Evolutionary conservation across 2,113 vertebrate species (phyloP).

Genomic region (Hemibagrus wyckioides): DNA sequence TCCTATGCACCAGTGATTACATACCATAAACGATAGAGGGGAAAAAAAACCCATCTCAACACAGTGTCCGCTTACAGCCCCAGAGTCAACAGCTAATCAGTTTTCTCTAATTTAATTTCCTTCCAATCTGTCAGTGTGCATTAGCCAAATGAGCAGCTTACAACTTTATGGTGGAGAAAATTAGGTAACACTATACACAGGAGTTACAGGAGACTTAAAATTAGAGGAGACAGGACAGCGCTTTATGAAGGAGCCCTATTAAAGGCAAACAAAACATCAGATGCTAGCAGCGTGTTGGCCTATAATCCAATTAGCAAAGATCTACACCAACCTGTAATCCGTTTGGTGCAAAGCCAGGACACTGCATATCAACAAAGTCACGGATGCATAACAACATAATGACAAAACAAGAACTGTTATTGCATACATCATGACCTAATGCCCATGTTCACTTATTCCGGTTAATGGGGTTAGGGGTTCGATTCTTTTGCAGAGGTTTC

Average conservation of each 20-base stretch:
- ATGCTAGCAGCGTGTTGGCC: constrained; percentile 61
- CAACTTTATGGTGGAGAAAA: constrained; percentile 55
- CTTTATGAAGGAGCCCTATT: constrained; percentile 67
- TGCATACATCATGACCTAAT: neutral
- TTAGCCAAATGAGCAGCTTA: constrained; percentile 57
- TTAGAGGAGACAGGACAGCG: constrained; percentile 69
- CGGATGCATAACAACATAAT: neutral
- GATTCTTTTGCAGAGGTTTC: no score
- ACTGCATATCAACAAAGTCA: neutral
- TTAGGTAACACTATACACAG: constrained; percentile 57
- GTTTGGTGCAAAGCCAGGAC: constrained; percentile 17
- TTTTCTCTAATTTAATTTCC: constrained; percentile 65
- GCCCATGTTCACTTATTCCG: neutral
- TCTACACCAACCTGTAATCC: constrained; percentile 27
- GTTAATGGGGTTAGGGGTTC: no score
- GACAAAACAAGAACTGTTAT: neutral
- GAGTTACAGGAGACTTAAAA: constrained; percentile 67
- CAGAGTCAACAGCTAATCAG: constrained; percentile 43
- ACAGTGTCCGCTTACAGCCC: constrained; percentile 19
- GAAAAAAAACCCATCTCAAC: constrained; percentile 25
- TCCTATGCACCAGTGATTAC: constrained; percentile 7
- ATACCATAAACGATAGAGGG: constrained; percentile 12
- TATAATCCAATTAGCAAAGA: constrained; percentile 72
- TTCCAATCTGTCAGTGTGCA: constrained; percentile 64
- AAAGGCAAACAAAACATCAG: constrained; percentile 71